Evolutionary conservation across 1,140 invertebrate species (phyloP), one percentile per base, ranked within the genome.

Genomic region (Drosophila suzukii): DNA sequence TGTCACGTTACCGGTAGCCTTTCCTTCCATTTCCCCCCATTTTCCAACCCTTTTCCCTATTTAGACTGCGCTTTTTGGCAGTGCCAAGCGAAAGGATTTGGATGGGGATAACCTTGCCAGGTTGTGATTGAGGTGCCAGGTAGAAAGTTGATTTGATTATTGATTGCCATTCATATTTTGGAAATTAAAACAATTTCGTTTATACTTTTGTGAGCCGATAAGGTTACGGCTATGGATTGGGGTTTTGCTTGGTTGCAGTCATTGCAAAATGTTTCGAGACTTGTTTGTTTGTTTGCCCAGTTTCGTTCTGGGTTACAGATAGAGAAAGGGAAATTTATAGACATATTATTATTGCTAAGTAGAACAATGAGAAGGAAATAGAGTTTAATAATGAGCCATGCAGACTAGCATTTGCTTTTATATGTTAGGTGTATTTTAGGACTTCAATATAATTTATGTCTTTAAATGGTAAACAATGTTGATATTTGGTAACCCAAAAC

Each of bases 91-190:
- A 58, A 65, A 58, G 59, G 70, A 50, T 43, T 32, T 39, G 49
- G 15, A 27, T n/a, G 5, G 61, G 50, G 43, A 44, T 75, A 75
- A 75, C 73, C 73, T 75, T 75, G 73, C 70, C 65, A 36, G 72
- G 43, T 59, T 62, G 68, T 74, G 68, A 75, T 73, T 75, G 68
- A 73, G 72, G 72, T 75, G 72, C 54, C 72, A 75, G 73, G 43
- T 54, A 41, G 73, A 74, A 76, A 67, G 63, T 68, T 77, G 75
- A 76, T 77, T 76, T 77, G 73, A 68, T 76, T 77, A 76, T 77
- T 60, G 73, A 77, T 77, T 77, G 73, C 73, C 55, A 68, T 76
- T 74, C 59, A 57, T 65, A 75, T 73, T 73, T 75, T 43, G 36
- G 32, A 41, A 71, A 60, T 60, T 73, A 72, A 60, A 59, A 73